Base-by-base conservation (phyloP, 2,888 invertebrate species). In the Fissipunctia ypsillon region DNA sequence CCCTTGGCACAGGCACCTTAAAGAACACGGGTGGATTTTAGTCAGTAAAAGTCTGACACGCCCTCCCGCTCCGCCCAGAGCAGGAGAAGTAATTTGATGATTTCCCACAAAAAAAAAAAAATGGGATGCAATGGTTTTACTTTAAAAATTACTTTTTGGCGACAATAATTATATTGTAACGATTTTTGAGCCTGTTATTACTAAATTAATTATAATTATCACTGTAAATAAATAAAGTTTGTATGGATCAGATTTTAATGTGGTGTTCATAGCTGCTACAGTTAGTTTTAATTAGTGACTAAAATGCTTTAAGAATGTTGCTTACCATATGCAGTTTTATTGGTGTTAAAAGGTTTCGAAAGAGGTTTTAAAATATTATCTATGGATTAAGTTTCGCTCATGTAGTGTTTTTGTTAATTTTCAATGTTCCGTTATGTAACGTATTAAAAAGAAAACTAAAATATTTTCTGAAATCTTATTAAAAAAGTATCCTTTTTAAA, bases 201-300 rank as follows among this genome's bases (percentile, higher is more conserved):
- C n/a, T n/a, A n/a, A n/a, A 38, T 70, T 4, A 28, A 31, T 16
- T 25, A n/a, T 50, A 43, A 48, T 43, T 22, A 41, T 45, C 12
- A 31, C 41, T 83, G 60, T 81, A 79, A 70, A 79, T 68, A 79
- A 66, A 82, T 61, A 25, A 54, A 57, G 6, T 68, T 52, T 56
- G 6, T 57, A 64, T 65, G 45, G 45, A 73, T 70, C 10, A 56
- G 25, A 83, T 78, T 81, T 60, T 64, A 68, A 61, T 28, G 19
- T 10, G 16, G 56, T 78, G 45, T 69, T 69, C 38, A 67, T 64
- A 31, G 19, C 16, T 54, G 19, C 16, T 54, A 50, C 22, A 59
- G 1, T 43, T 59, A 45, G 22, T 38, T 63, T 50, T 35, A 73
- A 64, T 59, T 64, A 54, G 65, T 69, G 57, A 64, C 54, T 54